Base-by-base conservation (phyloP, 2,113 vertebrate species). In the Pelecanus crispus region DNA sequence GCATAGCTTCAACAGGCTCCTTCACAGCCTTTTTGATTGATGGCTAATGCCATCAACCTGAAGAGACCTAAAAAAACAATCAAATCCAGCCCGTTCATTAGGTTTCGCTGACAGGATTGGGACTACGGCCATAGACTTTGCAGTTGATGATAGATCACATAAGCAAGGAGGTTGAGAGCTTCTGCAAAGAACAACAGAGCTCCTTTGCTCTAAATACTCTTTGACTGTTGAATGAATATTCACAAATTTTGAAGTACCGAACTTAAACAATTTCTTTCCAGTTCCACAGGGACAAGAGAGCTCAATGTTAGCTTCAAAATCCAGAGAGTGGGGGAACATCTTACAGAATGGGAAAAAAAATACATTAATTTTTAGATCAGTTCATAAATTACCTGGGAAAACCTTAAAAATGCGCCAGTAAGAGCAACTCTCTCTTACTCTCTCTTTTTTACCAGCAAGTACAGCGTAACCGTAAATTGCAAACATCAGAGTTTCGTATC, bases 11-110 rank as follows among this genome's bases (percentile, higher is more conserved):
- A 66, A 7, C 13, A 58, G 77, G 75, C 68, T 86, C 77, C 45
- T 80, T 72, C 63, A 24, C 77, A 88, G 82, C 52, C 52, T 88
- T 90, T 86, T 7, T 93, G 82, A 87, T 45, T 31, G 91, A 90
- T 38, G 79, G 80, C 14, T 68, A 72, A 36, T 10, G 58, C 58
- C 81, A 70, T 0, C 2, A n/a, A 93, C 71, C 87, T 7, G 4
- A 47, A 50, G n/a, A 83, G 67, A 86, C 77, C 55, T 20, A 36
- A 45, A 52, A 81, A 93, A 85, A 36, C 29, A 65, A 56, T 17
- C 34, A 73, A 20, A 52, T 49, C 63, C 73, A 53, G 40, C 19
- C 72, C 31, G 18, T 77, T 67, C 38, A 11, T 55, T 1, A 21
- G 62, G 67, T 29, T 88, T 15, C 8, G 6, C 38, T 91, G 95